Base-by-base conservation (phyloP, 1,140 invertebrate genomes). In the Drosophila burlai region DNA sequence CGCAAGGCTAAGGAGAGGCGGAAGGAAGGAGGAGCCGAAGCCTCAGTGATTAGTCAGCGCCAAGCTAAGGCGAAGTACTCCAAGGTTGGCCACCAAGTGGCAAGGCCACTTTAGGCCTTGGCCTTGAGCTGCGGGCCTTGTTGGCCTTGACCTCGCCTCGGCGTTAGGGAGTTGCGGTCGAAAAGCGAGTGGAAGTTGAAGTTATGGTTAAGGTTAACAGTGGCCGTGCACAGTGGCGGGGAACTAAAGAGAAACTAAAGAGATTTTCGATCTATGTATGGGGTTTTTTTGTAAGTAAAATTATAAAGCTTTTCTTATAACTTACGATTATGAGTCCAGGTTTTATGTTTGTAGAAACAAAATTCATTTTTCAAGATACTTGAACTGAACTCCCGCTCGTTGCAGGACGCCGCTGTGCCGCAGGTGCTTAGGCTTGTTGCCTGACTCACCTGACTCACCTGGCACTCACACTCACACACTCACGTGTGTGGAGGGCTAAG, bases 141-240 rank as follows among this genome's bases (percentile, higher is more conserved):
- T n/a, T 45, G 67, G 82, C 83, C 80, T 78, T 89, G 83, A 86
- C 84, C 84, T 36, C 69, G 31, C 31, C 24, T 24, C 16, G 10
- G 16, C 66, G 21, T 34, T 24, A 9, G 16, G 31, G 43, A 66
- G 42, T 66, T 38, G 42, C 57, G 58, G n/a, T 34, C 26, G n/a
- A 36, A 50, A 38, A 34, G 18, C 31, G 26, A 66, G 57, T 62
- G 16, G 11, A 36, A 64, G 69, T 59, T 24, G 71, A 50, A 65
- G 69, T 71, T 55, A 18, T 21, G 63, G 60, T 50, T 64, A 42
- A 40, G 73, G 36, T 76, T 50, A 15, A 21, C 15, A 4, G 42
- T 21, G 4, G 16, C 21, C 8, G n/a, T 0, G 59, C 43, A 75
- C 72, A 64, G 49, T 75, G 72, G 34, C 2, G 16, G 4, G 6